Base-by-base conservation (phyloP, 2,113 vertebrate species). In the Catagonus wagneri region DNA sequence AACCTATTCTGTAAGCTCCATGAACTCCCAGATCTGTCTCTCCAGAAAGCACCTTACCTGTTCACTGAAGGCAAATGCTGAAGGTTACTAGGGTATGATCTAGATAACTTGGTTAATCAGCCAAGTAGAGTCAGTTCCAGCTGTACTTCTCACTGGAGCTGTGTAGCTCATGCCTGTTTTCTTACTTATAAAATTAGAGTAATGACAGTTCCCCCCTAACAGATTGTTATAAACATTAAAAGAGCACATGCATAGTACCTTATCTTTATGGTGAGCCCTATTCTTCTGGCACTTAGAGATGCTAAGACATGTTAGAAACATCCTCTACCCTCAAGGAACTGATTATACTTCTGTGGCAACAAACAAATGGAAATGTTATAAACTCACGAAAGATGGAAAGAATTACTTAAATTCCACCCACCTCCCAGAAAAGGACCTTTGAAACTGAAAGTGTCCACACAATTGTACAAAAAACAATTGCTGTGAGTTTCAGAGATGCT, bases 281-380 rank as follows among this genome's bases (percentile, higher is more conserved):
- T 39, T 60, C 50, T 65, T 72, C 15, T 52, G 54, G 52, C 34
- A 80, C 36, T 76, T 25, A 9, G 66, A 92, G 66, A 84, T 32
- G n/a, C 65, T 89, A n/a, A 69, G 39, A 50, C 36, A n/a, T n/a
- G 10, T 79, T 74, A 88, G 89, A 94, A 94, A 92, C 3, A 93
- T 74, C 6, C 54, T 93, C 36, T 69, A 71, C 39, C 17, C 29
- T 68, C n/a, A 63, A 83, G 63, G 25, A 95, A 83, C n/a, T 68
- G 36, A 63, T 89, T 83, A 17, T 54, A 96, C 27, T 90, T 27
- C 60, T 78, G 27, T 25, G 87, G 93, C 56, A 95, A 90, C 34
- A 95, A 86, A 66, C 56, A 36, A n/a, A 66, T 83, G 75, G 83
- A 80, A 96, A 94, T 25, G 58, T 80, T 65, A 80, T 27, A 89